Conservation (phyloP, 1,140 invertebrate species). For the Drosophila bocqueti region DNA sequence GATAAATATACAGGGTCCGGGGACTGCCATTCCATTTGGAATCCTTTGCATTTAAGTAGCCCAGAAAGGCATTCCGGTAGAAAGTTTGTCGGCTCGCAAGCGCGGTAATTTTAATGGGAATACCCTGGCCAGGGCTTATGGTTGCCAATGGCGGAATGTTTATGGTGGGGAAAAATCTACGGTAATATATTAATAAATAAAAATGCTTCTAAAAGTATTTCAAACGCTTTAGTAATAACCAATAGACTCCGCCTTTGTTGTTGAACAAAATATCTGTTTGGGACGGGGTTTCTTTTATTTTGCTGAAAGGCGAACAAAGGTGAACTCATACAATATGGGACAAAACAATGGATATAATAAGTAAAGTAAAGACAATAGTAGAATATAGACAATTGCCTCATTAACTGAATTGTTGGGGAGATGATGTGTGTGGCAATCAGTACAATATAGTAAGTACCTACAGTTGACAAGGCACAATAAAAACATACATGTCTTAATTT, state of each 20-base stretch:
- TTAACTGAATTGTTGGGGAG: constrained; percentile 18
- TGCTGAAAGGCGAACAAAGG: not conserved
- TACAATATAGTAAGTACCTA: not conserved
- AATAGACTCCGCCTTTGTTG: not conserved
- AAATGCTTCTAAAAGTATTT: not conserved
- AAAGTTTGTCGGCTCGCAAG: constrained; percentile 6
- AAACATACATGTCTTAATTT: not conserved
- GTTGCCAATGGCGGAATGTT: not conserved
- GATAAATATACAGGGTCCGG: constrained; percentile 8
- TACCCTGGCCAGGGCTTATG: not conserved
- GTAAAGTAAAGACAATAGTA: constrained; percentile 21
- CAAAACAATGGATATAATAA: constrained; percentile 29
- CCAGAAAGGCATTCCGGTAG: constrained; percentile 15
- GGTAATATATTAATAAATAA: not conserved
- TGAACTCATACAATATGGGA: constrained; percentile 8
- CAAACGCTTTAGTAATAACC: not conserved
- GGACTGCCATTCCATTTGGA: constrained; percentile 9
- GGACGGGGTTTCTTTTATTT: not conserved
- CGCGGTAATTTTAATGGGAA: constrained; percentile 11
- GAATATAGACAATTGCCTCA: constrained; percentile 37
- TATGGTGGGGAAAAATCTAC: not conserved
- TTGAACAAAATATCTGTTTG: not conserved
- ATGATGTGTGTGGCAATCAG: constrained; percentile 1
- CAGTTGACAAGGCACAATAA: constrained; percentile 7
- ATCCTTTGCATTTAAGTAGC: constrained; percentile 18